Evolutionary conservation across 2,888 invertebrate species (phyloP).

Genomic region (Oscheius onirici): DNA sequence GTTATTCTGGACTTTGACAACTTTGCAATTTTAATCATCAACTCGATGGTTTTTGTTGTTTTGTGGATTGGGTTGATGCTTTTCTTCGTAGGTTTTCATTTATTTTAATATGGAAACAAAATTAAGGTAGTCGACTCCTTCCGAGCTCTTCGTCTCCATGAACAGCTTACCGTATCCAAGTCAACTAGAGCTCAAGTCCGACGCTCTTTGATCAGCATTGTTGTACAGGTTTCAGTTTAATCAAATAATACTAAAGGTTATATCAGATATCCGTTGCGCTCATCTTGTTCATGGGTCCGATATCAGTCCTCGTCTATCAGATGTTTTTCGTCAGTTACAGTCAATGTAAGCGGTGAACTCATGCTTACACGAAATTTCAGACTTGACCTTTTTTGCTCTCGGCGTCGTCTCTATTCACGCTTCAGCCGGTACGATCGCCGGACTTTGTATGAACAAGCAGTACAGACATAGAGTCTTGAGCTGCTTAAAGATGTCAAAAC

Average conservation of each 20-base stretch:
- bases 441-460: slow-evolving; percentile 6
- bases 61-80: background rate
- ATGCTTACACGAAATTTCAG: no score
- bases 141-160: background rate
- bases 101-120: background rate
- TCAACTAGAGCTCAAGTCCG: background rate
- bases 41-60: background rate
- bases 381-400: background rate
- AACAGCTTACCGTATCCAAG: background rate
- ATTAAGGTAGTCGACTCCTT: background rate
- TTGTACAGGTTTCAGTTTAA: background rate
- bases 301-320: background rate
- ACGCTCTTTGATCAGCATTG: background rate
- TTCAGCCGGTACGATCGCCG: slow-evolving; percentile 3
- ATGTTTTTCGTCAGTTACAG: background rate
- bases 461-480: background rate
- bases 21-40: background rate
- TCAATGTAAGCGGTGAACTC: background rate
- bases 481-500: no score
- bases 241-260: background rate
- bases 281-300: background rate
- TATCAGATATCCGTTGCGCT: background rate
- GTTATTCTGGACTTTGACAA: background rate
- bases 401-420: background rate
- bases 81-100: background rate